These are phyloP conservation scores for Brachymystax lenok DNA, from an alignment of 2,797 vertebrate species.

Conservation along the genomic window DNA sequence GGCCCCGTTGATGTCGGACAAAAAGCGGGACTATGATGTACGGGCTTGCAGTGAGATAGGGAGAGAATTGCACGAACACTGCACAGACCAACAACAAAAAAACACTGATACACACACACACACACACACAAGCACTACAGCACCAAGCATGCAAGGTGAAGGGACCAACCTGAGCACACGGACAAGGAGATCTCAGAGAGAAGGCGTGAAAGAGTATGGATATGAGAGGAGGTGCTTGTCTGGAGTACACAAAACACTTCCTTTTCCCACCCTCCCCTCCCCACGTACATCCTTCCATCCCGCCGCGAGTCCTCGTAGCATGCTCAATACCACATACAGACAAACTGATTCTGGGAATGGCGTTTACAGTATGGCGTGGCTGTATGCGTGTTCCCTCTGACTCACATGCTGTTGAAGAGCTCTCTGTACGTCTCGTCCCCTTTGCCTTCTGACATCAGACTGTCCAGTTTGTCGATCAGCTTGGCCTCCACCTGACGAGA, in stretches of 20 bases:
- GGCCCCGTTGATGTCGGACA: background rate
- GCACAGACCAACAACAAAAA: conserved; percentile 15
- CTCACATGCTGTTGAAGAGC: conserved; percentile 93
- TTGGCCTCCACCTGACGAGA: conserved; percentile 92
- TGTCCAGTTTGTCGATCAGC: conserved; percentile 98
- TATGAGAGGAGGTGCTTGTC: background rate
- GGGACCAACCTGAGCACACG: background rate
- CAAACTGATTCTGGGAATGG: background rate
- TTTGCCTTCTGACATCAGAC: conserved; percentile 98
- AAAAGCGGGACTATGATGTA: conserved; percentile 8
- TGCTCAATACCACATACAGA: background rate
- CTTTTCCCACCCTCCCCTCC: background rate
- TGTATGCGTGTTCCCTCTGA: conserved; percentile 42
- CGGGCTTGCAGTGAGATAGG: conserved; percentile 4
- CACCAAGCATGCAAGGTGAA: background rate
- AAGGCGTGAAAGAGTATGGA: background rate
- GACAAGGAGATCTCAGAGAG: background rate
- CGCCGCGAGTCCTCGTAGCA: background rate
- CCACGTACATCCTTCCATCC: background rate
- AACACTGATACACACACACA: conserved; percentile 22
- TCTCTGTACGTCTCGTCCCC: conserved; percentile 97
- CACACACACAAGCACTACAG: conserved; percentile 8
- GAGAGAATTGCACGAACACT: conserved; percentile 17
- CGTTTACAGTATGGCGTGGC: background rate
- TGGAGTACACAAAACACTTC: background rate